phyloP scores from a whole-genome alignment of 2,113 vertebrate species.

The Trochalopteron elliotii region DNA sequence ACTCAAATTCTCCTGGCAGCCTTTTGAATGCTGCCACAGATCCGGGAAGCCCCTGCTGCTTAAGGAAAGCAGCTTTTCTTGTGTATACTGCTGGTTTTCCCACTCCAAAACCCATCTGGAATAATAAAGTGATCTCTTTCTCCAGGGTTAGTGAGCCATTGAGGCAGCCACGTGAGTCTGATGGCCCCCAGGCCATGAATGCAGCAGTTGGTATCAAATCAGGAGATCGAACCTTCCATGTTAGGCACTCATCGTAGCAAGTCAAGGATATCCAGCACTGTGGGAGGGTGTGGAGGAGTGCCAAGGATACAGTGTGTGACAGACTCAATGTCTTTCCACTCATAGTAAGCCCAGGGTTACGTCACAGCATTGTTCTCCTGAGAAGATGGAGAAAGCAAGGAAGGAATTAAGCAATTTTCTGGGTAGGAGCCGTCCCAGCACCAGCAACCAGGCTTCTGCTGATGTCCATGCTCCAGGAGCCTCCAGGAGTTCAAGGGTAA shows the following conservation, averaged over 20 bases:
- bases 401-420: not conserved
- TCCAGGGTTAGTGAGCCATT: not conserved
- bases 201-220: not conserved
- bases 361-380: not conserved
- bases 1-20: not conserved
- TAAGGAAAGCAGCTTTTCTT: not conserved
- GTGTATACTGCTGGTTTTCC: not conserved
- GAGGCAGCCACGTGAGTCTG: not conserved
- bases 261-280: not conserved
- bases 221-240: not conserved
- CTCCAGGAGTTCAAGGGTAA: conserved; percentile 68
- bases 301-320: not conserved
- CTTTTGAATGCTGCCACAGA: not conserved
- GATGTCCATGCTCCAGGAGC: conserved; percentile 65
- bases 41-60: not conserved
- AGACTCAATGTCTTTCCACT: not conserved
- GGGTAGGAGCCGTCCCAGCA: not conserved
- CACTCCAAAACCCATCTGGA: not conserved
- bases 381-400: conserved; percentile 51
- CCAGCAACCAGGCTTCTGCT: conserved; percentile 50
- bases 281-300: not conserved
- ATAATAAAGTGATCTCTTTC: not conserved
- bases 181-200: not conserved
- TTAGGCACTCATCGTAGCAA: not conserved
- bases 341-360: not conserved